A percentile compares a stretch with the other conserved stretches of the same genome.
Evolutionary conservation across 2,888 invertebrate species (phyloP).

Genomic region (Branchellion lobata): DNA sequence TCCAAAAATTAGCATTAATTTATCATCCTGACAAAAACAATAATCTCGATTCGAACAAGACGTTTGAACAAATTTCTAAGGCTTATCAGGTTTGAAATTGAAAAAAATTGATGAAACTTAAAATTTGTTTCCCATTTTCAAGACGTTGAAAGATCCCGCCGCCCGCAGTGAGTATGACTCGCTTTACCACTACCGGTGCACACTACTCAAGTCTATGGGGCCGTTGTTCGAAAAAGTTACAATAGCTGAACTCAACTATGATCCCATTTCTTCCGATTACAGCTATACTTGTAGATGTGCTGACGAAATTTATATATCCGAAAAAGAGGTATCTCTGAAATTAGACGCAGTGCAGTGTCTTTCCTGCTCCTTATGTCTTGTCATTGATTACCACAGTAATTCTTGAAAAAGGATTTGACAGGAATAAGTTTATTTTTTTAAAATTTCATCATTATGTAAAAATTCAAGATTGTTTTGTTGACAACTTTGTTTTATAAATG

Average conservation of each 20-base stretch:
- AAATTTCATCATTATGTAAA: no score
- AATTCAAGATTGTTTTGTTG: no score
- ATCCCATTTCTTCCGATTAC: not conserved
- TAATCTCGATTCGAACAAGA: not conserved
- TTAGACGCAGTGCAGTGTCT: slow-evolving; percentile 32
- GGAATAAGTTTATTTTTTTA: no score
- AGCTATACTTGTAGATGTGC: slow-evolving; percentile 20
- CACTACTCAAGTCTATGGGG: slow-evolving; percentile 16
- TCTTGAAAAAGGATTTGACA: no score
- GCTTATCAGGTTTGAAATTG: slow-evolving; percentile 12
- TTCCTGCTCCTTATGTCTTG: slow-evolving; percentile 22
- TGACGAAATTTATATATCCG: not conserved
- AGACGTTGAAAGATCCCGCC: slow-evolving; percentile 11
- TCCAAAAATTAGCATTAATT: slow-evolving; percentile 35
- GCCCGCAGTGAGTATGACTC: slow-evolving; percentile 32
- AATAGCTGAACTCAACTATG: not conserved
- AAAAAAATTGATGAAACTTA: not conserved
- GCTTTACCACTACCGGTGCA: slow-evolving; percentile 22
- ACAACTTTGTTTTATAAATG: no score
- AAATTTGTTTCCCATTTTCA: not conserved
- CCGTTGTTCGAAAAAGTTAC: slow-evolving; percentile 14
- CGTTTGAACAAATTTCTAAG: slow-evolving; percentile 24
- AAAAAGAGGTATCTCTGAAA: slow-evolving; percentile 18
- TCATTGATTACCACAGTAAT: slow-evolving; percentile 18
- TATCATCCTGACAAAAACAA: slow-evolving; percentile 31